Evolutionary conservation across 2,888 invertebrate genomes (phyloP).

Genomic region (Limenitis camilla): DNA sequence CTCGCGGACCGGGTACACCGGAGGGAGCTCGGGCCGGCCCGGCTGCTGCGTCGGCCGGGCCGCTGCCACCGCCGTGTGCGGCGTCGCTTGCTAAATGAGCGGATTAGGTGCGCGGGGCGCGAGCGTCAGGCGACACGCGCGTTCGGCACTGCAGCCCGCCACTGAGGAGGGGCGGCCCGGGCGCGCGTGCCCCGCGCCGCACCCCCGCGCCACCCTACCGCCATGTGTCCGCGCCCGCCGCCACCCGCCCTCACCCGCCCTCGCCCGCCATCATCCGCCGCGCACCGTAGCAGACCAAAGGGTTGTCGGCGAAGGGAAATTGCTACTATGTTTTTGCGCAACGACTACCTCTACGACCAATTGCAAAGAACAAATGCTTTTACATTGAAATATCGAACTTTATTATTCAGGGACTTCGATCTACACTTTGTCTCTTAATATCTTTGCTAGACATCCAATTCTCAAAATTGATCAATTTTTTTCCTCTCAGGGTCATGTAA

Average conservation of each 20-base stretch:
- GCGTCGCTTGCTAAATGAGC: constrained; percentile 67
- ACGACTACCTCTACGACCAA: constrained; percentile 45
- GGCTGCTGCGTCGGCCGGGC: constrained; percentile 59
- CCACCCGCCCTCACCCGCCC: no score
- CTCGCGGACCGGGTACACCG: no score
- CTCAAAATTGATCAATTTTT: background rate
- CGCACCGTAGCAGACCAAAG: no score
- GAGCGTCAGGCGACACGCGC: constrained; percentile 72
- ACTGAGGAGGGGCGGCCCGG: constrained; percentile 73
- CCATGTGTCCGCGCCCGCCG: constrained; percentile 57
- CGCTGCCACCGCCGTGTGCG: constrained; percentile 66
- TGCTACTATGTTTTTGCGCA: constrained; percentile 53
- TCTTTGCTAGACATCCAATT: no score
- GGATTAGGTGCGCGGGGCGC: constrained; percentile 64
- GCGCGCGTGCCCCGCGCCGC: constrained; percentile 45
- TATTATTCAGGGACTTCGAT: background rate
- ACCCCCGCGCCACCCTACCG: constrained; percentile 39
- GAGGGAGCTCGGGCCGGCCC: constrained; percentile 50
- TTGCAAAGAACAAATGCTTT: background rate
- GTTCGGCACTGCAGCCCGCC: constrained; percentile 71
- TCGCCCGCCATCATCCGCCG: no score
- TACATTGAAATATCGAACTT: background rate
- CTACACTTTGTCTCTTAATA: no score
- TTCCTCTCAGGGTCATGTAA: background rate
- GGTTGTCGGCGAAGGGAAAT: constrained; percentile 67